These are phyloP conservation scores for Plagodis dolabraria DNA, from an alignment of 2,888 invertebrate species.

Conservation along the genomic window DNA sequence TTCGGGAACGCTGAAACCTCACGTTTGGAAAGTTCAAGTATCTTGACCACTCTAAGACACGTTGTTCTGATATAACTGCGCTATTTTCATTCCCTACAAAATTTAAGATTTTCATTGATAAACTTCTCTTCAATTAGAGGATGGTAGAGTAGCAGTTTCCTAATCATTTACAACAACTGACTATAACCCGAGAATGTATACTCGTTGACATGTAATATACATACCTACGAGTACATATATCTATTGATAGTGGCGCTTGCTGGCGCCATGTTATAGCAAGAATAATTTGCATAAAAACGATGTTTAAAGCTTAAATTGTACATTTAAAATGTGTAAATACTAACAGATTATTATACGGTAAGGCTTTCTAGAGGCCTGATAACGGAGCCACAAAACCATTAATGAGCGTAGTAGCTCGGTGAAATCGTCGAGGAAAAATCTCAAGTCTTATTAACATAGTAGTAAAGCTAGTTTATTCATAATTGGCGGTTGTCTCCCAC, in stretches of 20 bases:
- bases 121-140: no score
- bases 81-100: no score
- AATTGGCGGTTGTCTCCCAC: constrained; percentile 77
- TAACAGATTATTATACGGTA: constrained; percentile 39
- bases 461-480: constrained; percentile 81
- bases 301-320: constrained; percentile 24
- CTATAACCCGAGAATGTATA: constrained; percentile 1
- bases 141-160: no score
- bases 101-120: no score
- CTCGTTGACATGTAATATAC: no score
- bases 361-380: constrained; percentile 71
- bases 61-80: not conserved
- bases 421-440: constrained; percentile 81
- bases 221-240: constrained; percentile 1
- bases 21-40: constrained; percentile 51
- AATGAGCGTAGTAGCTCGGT: constrained; percentile 73
- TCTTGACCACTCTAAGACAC: constrained; percentile 25
- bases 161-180: constrained; percentile 1
- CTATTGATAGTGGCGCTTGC: constrained; percentile 5
- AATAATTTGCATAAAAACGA: constrained; percentile 15
- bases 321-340: constrained; percentile 28
- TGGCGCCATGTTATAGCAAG: not conserved
- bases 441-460: constrained; percentile 79
- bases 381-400: constrained; percentile 75
- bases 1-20: constrained; percentile 52